phyloP scores from a whole-genome alignment of 2,888 invertebrate species.

The Laothoe populi region DNA sequence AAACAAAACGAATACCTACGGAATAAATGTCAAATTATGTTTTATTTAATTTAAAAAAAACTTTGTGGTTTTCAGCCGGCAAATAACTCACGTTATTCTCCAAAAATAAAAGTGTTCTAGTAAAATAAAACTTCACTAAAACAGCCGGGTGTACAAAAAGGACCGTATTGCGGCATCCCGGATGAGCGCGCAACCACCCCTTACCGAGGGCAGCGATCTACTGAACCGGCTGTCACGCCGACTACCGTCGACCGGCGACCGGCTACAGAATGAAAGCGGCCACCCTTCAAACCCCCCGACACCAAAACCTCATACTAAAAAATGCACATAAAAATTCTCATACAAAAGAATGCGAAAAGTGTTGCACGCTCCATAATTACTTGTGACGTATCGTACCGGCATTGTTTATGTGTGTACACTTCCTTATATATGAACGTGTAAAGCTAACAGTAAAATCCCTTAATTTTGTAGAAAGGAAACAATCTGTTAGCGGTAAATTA shows the following conservation, averaged over 20 bases:
- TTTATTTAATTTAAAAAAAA: not conserved
- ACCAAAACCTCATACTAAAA: slow-evolving; percentile 59
- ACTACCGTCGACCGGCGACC: slow-evolving; percentile 44
- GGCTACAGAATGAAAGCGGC: slow-evolving; percentile 65
- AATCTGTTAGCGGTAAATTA: too few species aligned
- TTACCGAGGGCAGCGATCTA: slow-evolving; percentile 63
- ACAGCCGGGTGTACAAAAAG: slow-evolving; percentile 50
- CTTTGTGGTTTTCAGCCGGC: slow-evolving; percentile 50
- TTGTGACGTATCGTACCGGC: slow-evolving; percentile 49
- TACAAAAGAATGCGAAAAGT: slow-evolving; percentile 63
- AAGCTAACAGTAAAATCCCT: not conserved
- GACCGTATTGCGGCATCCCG: slow-evolving; percentile 56
- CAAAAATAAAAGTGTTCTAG: slow-evolving; percentile 42
- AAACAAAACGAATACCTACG: slow-evolving; percentile 8
- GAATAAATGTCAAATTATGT: not conserved
- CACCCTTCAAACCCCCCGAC: slow-evolving; percentile 59
- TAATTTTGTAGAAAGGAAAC: not conserved
- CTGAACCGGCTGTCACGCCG: slow-evolving; percentile 54
- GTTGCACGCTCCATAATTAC: slow-evolving; percentile 60
- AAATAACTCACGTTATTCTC: slow-evolving; percentile 52
- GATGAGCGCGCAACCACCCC: slow-evolving; percentile 65
- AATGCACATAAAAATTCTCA: slow-evolving; percentile 69
- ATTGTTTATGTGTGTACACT: slow-evolving; percentile 53
- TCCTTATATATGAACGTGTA: slow-evolving; percentile 16
- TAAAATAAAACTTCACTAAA: slow-evolving; percentile 65